phyloP scores from a whole-genome alignment of 2,797 vertebrate genomes.

The Falco novaeseelandiae region DNA sequence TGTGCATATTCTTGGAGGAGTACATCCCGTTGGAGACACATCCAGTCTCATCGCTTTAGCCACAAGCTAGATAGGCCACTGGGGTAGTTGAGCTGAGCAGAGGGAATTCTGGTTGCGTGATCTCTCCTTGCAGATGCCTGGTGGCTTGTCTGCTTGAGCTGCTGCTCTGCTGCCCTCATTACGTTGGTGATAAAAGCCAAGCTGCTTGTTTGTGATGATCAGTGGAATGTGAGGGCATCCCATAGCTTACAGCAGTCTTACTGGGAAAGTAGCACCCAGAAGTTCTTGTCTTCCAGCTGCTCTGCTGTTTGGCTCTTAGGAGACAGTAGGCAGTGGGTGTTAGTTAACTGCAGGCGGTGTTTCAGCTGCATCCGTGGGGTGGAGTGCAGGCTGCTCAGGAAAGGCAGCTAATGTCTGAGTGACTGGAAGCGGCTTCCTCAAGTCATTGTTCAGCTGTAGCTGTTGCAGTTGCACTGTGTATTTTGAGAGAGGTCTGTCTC shows the following conservation, averaged over 20 bases:
- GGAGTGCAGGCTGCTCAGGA: not conserved
- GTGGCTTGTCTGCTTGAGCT: not conserved
- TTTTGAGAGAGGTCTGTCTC: not conserved
- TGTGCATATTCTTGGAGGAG: not conserved
- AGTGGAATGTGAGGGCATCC: not conserved
- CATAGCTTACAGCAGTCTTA: not conserved
- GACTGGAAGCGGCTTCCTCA: not conserved
- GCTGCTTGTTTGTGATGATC: not conserved
- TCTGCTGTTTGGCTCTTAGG: not conserved
- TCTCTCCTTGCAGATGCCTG: not conserved
- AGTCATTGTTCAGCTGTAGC: rapidly evolving
- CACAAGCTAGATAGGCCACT: not conserved
- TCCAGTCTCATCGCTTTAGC: not conserved
- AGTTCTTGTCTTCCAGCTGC: not conserved
- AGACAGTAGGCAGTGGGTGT: not conserved
- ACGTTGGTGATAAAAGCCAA: not conserved
- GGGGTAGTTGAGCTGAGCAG: not conserved
- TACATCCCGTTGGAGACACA: not conserved
- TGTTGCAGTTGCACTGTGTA: not conserved
- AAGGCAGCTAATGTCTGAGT: not conserved
- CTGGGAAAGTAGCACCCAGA: not conserved
- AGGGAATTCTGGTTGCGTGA: not conserved
- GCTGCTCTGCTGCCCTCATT: not conserved
- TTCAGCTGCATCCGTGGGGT: not conserved
- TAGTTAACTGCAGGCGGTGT: not conserved